phyloP scores from a whole-genome alignment of 2,888 invertebrate species.

The Oithona nana region DNA sequence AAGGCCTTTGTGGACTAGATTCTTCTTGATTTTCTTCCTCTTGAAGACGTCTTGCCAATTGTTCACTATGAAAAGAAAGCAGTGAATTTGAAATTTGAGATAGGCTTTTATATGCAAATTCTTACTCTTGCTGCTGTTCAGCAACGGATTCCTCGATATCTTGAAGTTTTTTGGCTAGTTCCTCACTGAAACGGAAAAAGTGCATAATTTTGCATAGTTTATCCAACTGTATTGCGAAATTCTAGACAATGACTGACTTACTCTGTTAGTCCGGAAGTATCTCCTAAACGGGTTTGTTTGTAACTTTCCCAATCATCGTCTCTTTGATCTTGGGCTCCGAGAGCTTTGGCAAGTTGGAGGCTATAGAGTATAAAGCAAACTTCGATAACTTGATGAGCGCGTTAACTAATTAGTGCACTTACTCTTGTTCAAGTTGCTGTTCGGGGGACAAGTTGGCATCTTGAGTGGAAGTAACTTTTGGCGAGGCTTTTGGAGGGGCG shows the following conservation, averaged over 20 bases:
- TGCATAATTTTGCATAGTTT: no score
- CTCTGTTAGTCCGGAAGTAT: neutral
- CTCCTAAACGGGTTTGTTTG: neutral
- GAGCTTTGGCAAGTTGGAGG: conserved; percentile 23
- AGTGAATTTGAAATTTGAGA: neutral
- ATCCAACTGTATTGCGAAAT: no score
- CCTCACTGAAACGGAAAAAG: conserved; percentile 21
- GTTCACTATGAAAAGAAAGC: conserved; percentile 26
- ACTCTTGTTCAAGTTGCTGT: conserved; percentile 34
- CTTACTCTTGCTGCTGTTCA: neutral
- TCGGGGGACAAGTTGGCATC: conserved; percentile 22
- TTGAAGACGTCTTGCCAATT: conserved; percentile 30
- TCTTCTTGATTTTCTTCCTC: conserved; percentile 28
- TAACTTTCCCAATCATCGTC: neutral
- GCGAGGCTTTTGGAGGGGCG: conserved; percentile 23
- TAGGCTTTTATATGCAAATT: neutral
- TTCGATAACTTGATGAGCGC: no score
- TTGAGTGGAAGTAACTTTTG: conserved; percentile 18
- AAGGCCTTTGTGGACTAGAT: neutral
- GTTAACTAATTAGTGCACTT: no score
- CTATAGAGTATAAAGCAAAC: no score
- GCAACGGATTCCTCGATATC: conserved; percentile 8
- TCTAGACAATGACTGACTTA: no score
- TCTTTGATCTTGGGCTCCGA: conserved; percentile 21
- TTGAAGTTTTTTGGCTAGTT: conserved; percentile 17